A percentile compares a stretch with the other conserved stretches of the same genome.
phyloP scores from a whole-genome alignment of 2,888 invertebrate species.

The Pheosia gnoma region DNA sequence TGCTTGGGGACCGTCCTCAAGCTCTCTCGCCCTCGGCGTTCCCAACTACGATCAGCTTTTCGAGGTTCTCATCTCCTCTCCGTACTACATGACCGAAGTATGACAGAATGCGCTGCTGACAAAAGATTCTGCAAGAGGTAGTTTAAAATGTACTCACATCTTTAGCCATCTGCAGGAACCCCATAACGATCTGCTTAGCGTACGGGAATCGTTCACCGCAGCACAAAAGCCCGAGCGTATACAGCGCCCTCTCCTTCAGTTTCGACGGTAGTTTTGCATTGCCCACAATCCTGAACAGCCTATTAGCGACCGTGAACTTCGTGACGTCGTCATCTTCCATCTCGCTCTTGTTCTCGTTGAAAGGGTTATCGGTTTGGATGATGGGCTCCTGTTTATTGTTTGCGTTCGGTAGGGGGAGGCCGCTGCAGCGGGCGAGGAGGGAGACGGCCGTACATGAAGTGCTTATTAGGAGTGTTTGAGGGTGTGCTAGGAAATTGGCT shows the following conservation, averaged over 20 bases:
- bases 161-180: constrained; percentile 90
- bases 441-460: constrained; percentile 89
- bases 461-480: constrained; percentile 85
- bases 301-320: constrained; percentile 88
- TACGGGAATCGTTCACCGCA: constrained; percentile 92
- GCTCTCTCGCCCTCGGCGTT: too few species aligned
- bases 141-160: constrained; percentile 80
- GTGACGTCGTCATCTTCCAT: constrained; percentile 67
- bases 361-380: constrained; percentile 65
- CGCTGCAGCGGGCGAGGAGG: constrained; percentile 87
- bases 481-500: constrained; percentile 87
- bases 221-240: constrained; percentile 91
- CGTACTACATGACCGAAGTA: too few species aligned
- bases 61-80: too few species aligned
- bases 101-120: too few species aligned
- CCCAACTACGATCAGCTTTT: too few species aligned
- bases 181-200: constrained; percentile 88
- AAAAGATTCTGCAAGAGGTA: neutral
- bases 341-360: constrained; percentile 55
- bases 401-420: constrained; percentile 86
- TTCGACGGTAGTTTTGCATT: constrained; percentile 88
- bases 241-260: constrained; percentile 90
- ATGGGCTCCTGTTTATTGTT: constrained; percentile 67
- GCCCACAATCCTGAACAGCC: constrained; percentile 88
- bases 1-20: too few species aligned